Conservation (phyloP, 2,797 vertebrate species). For the Schizothorax lantsangensis region DNA sequence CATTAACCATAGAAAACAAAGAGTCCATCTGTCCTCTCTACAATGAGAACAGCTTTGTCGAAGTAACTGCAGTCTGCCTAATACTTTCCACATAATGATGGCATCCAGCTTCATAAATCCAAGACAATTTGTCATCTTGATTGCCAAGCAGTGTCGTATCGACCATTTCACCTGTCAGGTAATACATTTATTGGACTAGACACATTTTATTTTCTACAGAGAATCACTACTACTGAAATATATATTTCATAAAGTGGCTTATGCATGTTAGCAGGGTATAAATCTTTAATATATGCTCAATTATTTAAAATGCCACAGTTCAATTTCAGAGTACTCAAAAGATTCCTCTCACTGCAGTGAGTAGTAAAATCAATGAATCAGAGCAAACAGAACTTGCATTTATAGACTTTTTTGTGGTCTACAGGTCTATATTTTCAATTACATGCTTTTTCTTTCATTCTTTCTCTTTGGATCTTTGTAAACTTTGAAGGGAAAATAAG, state of each 20-base stretch:
- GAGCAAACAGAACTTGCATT: neutral
- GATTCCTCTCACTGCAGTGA: neutral
- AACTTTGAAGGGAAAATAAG: neutral
- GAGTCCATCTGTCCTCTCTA: conserved; percentile 57
- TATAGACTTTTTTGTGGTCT: neutral
- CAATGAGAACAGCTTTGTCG: conserved; percentile 30
- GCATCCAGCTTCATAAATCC: conserved; percentile 28
- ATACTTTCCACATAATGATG: conserved; percentile 29
- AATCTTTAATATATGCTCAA: conserved; percentile 44
- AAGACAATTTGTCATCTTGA: conserved; percentile 3
- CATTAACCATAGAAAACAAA: conserved; percentile 57
- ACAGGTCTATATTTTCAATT: neutral
- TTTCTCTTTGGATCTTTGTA: neutral
- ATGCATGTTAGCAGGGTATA: conserved; percentile 14
- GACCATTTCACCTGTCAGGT: conserved; percentile 10
- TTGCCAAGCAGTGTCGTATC: neutral
- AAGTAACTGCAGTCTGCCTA: neutral
- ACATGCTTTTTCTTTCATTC: neutral
- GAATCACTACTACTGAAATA: conserved; percentile 9
- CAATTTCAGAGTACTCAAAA: neutral
- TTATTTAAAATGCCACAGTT: conserved; percentile 32
- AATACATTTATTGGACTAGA: conserved; percentile 1
- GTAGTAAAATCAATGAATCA: conserved; percentile 6
- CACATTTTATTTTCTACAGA: conserved; percentile 20
- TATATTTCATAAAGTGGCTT: conserved; percentile 40